These are phyloP conservation scores for Salpingus planirostris DNA, from an alignment of 2,888 invertebrate genomes.

Conservation along the genomic window DNA sequence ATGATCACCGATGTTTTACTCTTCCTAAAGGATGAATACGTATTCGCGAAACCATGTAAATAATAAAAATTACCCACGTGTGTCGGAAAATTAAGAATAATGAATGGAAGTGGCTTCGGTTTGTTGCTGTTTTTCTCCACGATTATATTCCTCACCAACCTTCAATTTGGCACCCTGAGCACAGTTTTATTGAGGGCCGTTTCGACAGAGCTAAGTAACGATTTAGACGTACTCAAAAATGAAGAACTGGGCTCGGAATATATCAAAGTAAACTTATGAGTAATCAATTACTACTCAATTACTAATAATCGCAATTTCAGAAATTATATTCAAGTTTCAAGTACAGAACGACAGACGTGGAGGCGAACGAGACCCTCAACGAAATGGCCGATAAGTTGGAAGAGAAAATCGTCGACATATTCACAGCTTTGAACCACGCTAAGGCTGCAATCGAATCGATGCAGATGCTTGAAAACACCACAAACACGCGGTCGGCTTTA, in stretches of 20 bases:
- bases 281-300: constrained; percentile 1
- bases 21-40: too few species aligned
- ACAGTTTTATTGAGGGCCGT: constrained; percentile 24
- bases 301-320: constrained; percentile 23
- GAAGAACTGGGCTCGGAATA: constrained; percentile 35
- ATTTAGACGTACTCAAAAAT: constrained; percentile 30
- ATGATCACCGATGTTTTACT: too few species aligned
- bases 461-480: constrained; percentile 17
- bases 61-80: too few species aligned
- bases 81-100: too few species aligned
- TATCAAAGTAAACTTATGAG: constrained; percentile 26
- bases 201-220: constrained; percentile 26
- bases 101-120: too few species aligned
- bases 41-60: too few species aligned
- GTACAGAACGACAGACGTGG: constrained; percentile 26
- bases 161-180: too few species aligned
- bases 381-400: constrained; percentile 32
- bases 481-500: constrained; percentile 14
- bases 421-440: constrained; percentile 31
- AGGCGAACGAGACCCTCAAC: constrained; percentile 29
- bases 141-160: too few species aligned
- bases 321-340: constrained; percentile 35
- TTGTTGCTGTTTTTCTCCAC: too few species aligned
- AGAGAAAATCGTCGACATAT: constrained; percentile 31
- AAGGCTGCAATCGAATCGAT: constrained; percentile 27